Base-by-base conservation (phyloP, 2,797 vertebrate genomes). In the Chelidonichthys spinosus region DNA sequence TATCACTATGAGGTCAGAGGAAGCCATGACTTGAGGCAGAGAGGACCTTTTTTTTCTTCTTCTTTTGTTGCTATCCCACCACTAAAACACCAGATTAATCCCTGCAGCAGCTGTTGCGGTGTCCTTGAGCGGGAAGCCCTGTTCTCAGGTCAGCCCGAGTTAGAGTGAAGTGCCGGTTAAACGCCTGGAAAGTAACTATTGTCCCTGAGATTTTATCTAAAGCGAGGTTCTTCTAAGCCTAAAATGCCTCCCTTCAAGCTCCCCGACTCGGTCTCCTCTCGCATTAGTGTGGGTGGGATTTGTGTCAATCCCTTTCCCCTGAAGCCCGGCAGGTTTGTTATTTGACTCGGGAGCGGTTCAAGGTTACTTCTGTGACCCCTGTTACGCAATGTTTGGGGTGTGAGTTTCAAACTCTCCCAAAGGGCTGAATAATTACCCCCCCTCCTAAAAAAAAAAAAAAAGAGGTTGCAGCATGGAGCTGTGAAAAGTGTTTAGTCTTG, bases 321-420 rank as follows among this genome's bases (percentile, higher is more conserved):
- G 3, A 75, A 58, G 33, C 49, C 44, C 63, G 5, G 47, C 77
- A 18, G 54, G 71, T 72, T 82, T 75, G 56, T 68, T 53, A 43
- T 80, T 66, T 58, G 65, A 75, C 80, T 74, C 14, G 1, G 3
- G 0, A 66, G 58, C 65, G 5, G 52, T 40, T 58, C 81, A 77
- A 77, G 71, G 83, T 85, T 81, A 65, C 53, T 79, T 61, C 14
- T 54, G 4, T 39, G 69, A 67, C 50, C 66, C 73, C 46, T 49
- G 64, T 87, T 86, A 82, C 3, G 75, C 25, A 82, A 83, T 47
- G 49, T 83, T 83, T 78, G 35, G 37, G 64, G 79, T 86, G 81
- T 74, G 56, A 72, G 44, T 82, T 85, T 81, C 85, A 82, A 85
- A 85, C 76, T 52, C 14, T 70, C 50, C 46, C 66, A 70, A 79